Percentiles rank a stretch among this genome's conserved stretches.
These are phyloP conservation scores for Acanthosoma haemorrhoidale DNA, from an alignment of 2,888 invertebrate species.

Conservation along the genomic window DNA sequence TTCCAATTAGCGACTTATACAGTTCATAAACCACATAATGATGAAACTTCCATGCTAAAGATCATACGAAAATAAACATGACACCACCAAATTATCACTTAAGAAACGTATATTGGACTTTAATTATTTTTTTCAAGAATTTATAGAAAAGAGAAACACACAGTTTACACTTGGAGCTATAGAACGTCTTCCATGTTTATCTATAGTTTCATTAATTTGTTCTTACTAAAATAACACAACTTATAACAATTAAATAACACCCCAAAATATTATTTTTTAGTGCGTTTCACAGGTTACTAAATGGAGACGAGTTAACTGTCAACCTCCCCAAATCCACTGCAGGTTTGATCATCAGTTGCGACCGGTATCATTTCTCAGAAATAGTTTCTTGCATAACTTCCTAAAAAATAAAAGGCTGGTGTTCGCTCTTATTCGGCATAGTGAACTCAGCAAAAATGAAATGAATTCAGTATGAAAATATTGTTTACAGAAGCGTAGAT, in stretches of 20 bases:
- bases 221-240: no score
- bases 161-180: neutral
- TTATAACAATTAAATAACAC: neutral
- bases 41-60: neutral
- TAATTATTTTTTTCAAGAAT: neutral
- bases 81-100: neutral
- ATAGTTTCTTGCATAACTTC: no score
- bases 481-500: no score
- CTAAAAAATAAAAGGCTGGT: no score
- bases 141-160: neutral
- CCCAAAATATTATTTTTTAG: slow-evolving; percentile 5
- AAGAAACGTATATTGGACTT: neutral
- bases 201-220: neutral
- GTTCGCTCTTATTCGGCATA: no score
- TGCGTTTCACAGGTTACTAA: slow-evolving; percentile 24
- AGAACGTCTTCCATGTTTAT: neutral
- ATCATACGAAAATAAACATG: neutral
- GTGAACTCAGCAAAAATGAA: no score
- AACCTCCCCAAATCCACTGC: slow-evolving; percentile 24
- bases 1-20: neutral
- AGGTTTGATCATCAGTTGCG: neutral
- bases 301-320: slow-evolving; percentile 21
- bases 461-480: no score
- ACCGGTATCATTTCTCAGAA: neutral
- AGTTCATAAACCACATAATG: neutral